These are phyloP conservation scores for Triplophysa bombifrons DNA, from an alignment of 2,797 vertebrate genomes.

Conservation along the genomic window DNA sequence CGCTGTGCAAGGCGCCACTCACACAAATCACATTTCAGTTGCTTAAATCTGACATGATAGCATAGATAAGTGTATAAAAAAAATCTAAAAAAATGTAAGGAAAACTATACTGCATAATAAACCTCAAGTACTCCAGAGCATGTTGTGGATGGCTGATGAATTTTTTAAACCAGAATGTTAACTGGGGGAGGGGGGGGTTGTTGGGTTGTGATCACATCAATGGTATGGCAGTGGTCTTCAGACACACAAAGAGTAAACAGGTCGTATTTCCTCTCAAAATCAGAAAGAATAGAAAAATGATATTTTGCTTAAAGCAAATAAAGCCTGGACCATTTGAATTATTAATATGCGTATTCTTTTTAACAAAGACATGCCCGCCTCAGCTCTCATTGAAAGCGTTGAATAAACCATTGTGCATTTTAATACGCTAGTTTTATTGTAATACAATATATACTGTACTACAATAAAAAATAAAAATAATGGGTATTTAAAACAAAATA, in stretches of 20 bases:
- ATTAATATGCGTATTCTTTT: background rate
- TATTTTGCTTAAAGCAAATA: background rate
- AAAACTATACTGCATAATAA: slow-evolving; percentile 55
- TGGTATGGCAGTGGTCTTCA: background rate
- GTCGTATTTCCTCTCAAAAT: background rate
- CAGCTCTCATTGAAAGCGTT: background rate
- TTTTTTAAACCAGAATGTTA: slow-evolving; percentile 5
- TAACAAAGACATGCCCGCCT: background rate
- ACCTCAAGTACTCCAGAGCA: slow-evolving; percentile 45
- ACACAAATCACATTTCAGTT: slow-evolving; percentile 32
- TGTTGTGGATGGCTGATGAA: background rate
- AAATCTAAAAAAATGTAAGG: slow-evolving; percentile 30
- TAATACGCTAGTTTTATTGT: background rate
- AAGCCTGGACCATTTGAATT: background rate
- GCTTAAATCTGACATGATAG: slow-evolving; percentile 49
- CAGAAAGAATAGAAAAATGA: background rate
- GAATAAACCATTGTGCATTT: background rate
- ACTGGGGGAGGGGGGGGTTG: no score
- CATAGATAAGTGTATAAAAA: slow-evolving; percentile 44
- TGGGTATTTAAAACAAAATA: background rate
- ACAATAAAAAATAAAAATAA: background rate
- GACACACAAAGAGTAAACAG: background rate
- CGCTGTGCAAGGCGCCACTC: slow-evolving; percentile 30
- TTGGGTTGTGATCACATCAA: slow-evolving; percentile 15
- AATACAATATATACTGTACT: background rate